Percentiles rank a stretch among this genome's conserved stretches.
These are phyloP conservation scores for Eupelmus urozonus DNA, from an alignment of 2,888 invertebrate genomes.

Conservation along the genomic window DNA sequence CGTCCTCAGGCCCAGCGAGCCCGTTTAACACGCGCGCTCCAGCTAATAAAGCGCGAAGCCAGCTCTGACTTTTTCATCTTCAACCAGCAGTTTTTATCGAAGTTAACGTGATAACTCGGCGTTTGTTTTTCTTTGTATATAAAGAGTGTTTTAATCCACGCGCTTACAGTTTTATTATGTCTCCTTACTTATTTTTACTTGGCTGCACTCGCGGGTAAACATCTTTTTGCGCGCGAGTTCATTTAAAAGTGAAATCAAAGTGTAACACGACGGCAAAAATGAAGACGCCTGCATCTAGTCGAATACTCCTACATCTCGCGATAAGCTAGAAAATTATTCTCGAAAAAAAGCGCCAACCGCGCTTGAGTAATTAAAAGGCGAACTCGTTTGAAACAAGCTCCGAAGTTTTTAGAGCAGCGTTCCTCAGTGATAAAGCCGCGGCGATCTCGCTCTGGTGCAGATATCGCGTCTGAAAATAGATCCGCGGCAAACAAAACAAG, in stretches of 20 bases:
- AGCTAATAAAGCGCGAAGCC: neutral
- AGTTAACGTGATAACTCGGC: neutral
- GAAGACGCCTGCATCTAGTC: too few species aligned
- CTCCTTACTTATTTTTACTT: neutral
- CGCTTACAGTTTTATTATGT: too few species aligned
- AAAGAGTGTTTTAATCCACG: neutral
- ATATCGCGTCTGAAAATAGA: conserved; percentile 15
- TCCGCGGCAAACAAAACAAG: neutral
- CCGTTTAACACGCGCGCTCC: neutral
- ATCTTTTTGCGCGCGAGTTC: conserved; percentile 30
- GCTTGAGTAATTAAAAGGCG: too few species aligned
- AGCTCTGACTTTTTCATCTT: conserved; percentile 42
- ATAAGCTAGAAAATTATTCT: too few species aligned
- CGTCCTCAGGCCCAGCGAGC: too few species aligned
- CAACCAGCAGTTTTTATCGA: conserved; percentile 18
- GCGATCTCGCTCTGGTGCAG: too few species aligned
- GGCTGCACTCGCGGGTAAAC: neutral
- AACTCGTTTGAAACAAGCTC: too few species aligned
- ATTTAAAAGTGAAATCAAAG: conserved; percentile 28
- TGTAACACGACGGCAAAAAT: too few species aligned
- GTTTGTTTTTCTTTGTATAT: neutral
- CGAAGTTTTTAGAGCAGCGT: too few species aligned
- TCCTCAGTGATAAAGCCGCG: neutral
- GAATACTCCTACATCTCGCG: too few species aligned
- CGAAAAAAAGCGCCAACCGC: too few species aligned